Percentiles rank a stretch among this genome's conserved stretches.
Evolutionary conservation across 2,113 vertebrate species (phyloP).

Genomic region (Xenus cinereus): DNA sequence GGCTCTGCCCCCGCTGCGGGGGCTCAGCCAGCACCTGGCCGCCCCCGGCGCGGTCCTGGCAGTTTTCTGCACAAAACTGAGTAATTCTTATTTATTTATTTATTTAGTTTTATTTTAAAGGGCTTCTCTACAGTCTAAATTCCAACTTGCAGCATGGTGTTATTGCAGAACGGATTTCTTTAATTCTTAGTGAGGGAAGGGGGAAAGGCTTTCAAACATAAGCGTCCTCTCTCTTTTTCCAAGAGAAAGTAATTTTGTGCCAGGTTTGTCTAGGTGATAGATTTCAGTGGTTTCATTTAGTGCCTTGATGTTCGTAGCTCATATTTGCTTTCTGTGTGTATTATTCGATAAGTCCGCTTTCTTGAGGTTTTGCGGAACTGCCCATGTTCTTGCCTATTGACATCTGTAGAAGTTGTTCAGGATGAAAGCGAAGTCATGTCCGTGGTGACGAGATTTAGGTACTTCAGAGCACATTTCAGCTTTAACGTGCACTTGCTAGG

Average conservation of each 20-base stretch:
- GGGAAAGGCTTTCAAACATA: background rate
- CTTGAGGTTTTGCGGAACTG: background rate
- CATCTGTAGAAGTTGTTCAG: background rate
- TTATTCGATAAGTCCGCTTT: background rate
- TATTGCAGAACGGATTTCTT: background rate
- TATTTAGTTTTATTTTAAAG: background rate
- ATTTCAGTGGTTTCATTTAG: background rate
- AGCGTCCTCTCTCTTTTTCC: background rate
- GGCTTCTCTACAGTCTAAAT: background rate
- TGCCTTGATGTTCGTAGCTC: background rate
- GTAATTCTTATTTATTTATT: too few relatives aligned
- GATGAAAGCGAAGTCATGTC: fast-evolving
- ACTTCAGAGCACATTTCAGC: background rate
- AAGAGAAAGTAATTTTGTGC: background rate
- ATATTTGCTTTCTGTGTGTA: fast-evolving
- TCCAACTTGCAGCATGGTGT: background rate
- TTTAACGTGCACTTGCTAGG: fast-evolving
- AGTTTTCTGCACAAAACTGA: too few relatives aligned
- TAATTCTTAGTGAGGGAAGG: background rate
- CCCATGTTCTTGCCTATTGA: fast-evolving
- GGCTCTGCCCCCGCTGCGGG: background rate
- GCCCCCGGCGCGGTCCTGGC: too few relatives aligned
- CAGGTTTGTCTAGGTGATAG: background rate
- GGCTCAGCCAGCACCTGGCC: background rate
- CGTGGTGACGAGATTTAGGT: background rate